Percentiles rank a stretch among this genome's conserved stretches.
These are phyloP conservation scores for Tragelaphus scriptus DNA, from an alignment of 2,113 vertebrate genomes.

Conservation along the genomic window DNA sequence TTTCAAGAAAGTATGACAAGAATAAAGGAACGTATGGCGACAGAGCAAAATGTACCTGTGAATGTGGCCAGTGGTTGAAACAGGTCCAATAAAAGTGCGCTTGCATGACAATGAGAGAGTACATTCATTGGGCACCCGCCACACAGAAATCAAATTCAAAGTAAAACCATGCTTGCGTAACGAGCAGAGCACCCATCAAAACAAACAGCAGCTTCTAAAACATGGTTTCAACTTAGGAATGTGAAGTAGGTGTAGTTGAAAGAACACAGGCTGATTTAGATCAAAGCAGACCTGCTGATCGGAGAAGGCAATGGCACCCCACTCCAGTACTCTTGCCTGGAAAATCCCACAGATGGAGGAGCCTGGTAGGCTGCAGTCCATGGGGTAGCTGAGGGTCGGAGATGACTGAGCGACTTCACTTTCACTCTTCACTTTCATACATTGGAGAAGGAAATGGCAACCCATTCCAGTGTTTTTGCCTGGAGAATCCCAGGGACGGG, in stretches of 20 bases:
- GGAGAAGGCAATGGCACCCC: no score
- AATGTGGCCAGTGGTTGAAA: slow-evolving; percentile 24
- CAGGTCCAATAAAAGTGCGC: background rate
- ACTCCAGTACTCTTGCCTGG: no score
- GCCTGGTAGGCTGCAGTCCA: no score
- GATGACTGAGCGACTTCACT: no score
- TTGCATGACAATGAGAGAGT: background rate
- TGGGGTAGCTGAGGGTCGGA: no score
- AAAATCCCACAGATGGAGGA: rapidly evolving
- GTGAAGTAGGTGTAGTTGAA: background rate
- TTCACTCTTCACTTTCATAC: no score
- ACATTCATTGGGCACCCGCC: background rate
- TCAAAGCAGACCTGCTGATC: background rate
- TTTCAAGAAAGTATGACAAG: background rate
- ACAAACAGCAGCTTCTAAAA: background rate
- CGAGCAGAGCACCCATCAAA: background rate
- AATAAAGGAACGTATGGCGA: background rate
- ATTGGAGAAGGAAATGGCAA: no score
- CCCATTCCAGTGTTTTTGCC: no score
- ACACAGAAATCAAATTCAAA: slow-evolving; percentile 4
- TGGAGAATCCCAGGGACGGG: no score
- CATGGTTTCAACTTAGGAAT: background rate
- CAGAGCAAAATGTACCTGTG: background rate
- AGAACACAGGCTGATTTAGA: background rate
- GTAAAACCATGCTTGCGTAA: slow-evolving; percentile 7